A percentile compares a stretch with the other conserved stretches of the same genome.
Evolutionary conservation across 2,113 vertebrate genomes (phyloP).

Genomic region (Agelaius tricolor): DNA sequence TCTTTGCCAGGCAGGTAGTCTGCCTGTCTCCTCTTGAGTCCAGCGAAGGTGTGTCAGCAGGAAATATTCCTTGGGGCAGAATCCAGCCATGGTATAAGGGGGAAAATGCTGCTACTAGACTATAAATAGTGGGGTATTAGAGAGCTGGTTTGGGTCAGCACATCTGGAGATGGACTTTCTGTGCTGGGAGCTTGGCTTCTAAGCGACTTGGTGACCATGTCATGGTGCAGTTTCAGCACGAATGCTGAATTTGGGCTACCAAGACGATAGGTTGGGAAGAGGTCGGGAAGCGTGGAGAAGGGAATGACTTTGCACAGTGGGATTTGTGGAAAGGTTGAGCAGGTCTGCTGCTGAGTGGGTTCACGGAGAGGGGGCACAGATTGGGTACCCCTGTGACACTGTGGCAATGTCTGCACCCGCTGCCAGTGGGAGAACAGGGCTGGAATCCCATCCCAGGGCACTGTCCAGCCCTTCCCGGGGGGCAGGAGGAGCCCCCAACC

Average conservation of each 20-base stretch:
- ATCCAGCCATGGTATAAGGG: neutral
- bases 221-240: rapidly evolving
- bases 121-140: neutral
- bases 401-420: rapidly evolving
- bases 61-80: neutral
- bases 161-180: neutral
- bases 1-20: neutral
- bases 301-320: neutral
- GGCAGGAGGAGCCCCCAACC: neutral
- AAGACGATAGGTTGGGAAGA: rapidly evolving
- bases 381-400: neutral
- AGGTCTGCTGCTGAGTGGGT: neutral
- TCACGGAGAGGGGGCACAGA: neutral
- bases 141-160: neutral
- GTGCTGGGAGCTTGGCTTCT: no score
- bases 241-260: neutral
- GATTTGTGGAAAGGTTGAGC: neutral
- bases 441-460: rapidly evolving
- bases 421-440: rapidly evolving
- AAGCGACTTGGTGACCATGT: neutral
- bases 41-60: neutral
- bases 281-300: no score
- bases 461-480: neutral
- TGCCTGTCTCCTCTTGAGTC: neutral
- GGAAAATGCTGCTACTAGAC: neutral